phyloP scores from a whole-genome alignment of 2,113 vertebrate species.

The Vireo altiloquus region DNA sequence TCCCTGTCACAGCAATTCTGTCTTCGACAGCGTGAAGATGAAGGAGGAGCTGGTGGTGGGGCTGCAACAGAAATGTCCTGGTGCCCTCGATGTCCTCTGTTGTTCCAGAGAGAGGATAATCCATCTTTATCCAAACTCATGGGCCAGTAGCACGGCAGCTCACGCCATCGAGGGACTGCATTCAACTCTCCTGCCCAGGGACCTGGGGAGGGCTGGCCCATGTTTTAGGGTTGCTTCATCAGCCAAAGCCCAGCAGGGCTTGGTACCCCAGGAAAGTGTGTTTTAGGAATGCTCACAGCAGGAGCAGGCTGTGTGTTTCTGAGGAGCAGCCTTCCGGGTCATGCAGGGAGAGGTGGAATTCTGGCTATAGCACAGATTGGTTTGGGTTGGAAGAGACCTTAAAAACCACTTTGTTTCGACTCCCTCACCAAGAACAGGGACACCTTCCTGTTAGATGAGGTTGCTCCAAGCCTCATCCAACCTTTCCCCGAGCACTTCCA shows the following conservation, averaged over 20 bases:
- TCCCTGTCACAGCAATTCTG: background rate
- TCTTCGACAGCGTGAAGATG: background rate
- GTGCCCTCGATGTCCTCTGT: background rate
- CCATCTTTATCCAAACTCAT: background rate
- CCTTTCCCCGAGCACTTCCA: background rate
- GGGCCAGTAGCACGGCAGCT: background rate
- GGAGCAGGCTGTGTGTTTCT: background rate
- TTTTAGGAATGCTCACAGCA: background rate
- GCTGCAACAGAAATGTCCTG: background rate
- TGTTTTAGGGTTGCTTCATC: background rate
- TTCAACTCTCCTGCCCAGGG: background rate
- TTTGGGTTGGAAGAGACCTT: background rate
- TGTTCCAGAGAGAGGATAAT: background rate
- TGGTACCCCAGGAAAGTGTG: background rate
- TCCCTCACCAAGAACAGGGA: background rate
- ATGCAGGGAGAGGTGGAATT: background rate
- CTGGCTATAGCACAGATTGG: background rate
- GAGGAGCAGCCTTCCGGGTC: background rate
- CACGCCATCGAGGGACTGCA: rapidly evolving
- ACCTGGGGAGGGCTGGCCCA: background rate
- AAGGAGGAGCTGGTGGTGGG: background rate
- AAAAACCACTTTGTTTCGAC: background rate
- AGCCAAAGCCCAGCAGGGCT: background rate
- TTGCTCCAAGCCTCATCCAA: background rate
- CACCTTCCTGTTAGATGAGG: background rate